phyloP scores from a whole-genome alignment of 2,113 vertebrate genomes.

The Cygnus atratus region DNA sequence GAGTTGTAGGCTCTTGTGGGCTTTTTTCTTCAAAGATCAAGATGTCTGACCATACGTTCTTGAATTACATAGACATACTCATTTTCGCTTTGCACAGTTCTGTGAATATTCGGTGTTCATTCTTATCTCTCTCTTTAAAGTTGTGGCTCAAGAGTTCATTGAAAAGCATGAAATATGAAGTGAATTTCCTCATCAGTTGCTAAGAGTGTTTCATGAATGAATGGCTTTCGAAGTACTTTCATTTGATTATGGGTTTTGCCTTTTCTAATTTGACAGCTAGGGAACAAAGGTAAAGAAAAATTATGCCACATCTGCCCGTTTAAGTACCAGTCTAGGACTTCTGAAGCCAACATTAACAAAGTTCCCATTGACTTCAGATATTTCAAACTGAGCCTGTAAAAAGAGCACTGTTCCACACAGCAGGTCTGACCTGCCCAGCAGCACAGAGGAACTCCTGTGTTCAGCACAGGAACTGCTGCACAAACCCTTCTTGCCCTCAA shows the following conservation, averaged over 20 bases:
- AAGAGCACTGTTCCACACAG: fast-evolving
- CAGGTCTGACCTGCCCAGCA: fast-evolving
- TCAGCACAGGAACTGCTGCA: fast-evolving
- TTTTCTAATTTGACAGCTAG: background rate
- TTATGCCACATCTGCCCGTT: background rate
- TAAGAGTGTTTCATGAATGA: background rate
- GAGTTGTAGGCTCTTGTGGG: no score
- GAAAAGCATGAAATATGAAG: background rate
- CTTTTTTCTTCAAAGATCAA: background rate
- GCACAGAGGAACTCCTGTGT: fast-evolving
- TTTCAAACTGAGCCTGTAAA: background rate
- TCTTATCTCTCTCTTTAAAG: background rate
- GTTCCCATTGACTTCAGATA: background rate
- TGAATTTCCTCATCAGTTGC: background rate
- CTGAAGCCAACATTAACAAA: background rate
- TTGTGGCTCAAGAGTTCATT: background rate
- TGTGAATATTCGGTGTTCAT: background rate
- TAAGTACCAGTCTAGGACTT: background rate
- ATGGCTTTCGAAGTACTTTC: background rate
- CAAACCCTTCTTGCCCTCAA: no score
- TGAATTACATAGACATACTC: background rate
- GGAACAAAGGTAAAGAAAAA: background rate
- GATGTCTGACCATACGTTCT: background rate
- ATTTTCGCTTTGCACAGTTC: background rate
- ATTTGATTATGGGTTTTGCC: background rate